Evolutionary conservation across 2,888 invertebrate species (phyloP).

Genomic region (Amphipoea oculea): DNA sequence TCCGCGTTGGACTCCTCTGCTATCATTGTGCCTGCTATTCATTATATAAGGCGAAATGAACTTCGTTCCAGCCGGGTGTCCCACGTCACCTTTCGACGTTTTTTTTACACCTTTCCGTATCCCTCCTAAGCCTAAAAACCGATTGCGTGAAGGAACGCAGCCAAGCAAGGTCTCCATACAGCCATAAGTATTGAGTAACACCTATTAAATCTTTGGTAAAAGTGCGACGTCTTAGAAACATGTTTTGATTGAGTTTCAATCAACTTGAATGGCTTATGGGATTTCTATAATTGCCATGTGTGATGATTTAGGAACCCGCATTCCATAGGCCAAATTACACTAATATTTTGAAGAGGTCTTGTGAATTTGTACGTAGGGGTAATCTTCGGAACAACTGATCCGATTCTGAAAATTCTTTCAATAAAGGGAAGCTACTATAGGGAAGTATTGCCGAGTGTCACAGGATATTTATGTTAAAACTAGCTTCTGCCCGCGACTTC

Average conservation of each 20-base stretch:
- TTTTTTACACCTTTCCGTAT: neutral
- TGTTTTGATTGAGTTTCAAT: slow-evolving; percentile 47
- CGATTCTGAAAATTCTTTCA: neutral
- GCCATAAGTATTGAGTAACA: slow-evolving; percentile 20
- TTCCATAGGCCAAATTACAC: neutral
- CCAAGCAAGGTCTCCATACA: slow-evolving; percentile 5
- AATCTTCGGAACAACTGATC: neutral
- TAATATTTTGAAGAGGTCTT: neutral
- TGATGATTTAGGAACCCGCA: neutral
- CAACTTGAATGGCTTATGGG: slow-evolving; percentile 10
- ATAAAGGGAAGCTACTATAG: neutral
- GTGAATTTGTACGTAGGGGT: neutral
- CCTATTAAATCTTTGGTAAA: slow-evolving; percentile 55
- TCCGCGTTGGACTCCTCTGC: neutral
- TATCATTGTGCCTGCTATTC: neutral
- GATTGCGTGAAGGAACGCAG: slow-evolving; percentile 10
- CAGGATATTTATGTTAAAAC: neutral
- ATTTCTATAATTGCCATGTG: slow-evolving; percentile 20
- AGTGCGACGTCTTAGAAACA: slow-evolving; percentile 24
- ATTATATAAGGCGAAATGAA: neutral
- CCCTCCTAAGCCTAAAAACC: neutral
- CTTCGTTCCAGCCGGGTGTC: neutral
- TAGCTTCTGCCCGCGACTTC: no score
- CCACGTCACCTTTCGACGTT: neutral
- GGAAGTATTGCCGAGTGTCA: neutral